Evolutionary conservation across 2,888 invertebrate species (phyloP).

Genomic region (Idaea biselata): DNA sequence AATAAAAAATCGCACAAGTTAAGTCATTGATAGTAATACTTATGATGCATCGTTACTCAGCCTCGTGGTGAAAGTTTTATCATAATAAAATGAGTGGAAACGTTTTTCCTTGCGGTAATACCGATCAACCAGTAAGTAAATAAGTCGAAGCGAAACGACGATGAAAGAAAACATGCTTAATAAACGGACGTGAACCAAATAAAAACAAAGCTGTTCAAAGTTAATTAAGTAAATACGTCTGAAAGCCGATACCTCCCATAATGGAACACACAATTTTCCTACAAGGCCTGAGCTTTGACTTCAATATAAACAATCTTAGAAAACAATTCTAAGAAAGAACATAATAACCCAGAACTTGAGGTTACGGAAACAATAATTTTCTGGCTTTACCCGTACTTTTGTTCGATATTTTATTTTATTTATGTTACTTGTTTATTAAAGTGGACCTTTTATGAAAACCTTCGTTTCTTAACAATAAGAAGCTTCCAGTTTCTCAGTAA

Average conservation of each 20-base stretch:
- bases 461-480: background rate
- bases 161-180: background rate
- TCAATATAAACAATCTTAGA: background rate
- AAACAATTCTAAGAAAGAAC: background rate
- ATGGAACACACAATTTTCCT: background rate
- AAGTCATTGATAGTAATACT: slow-evolving; percentile 6
- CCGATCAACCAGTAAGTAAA: background rate
- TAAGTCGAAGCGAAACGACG: background rate
- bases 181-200: background rate
- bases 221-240: slow-evolving; percentile 8
- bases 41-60: no score
- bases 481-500: background rate
- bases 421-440: background rate
- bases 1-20: slow-evolving; percentile 9
- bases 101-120: background rate
- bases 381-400: background rate
- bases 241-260: slow-evolving; percentile 10
- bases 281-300: background rate
- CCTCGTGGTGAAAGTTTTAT: no score
- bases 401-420: background rate
- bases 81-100: no score
- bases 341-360: background rate
- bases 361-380: background rate
- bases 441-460: background rate
- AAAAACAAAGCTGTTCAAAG: slow-evolving; percentile 3